Conservation (phyloP, 92 coral and sea anemone species). For the Heteractis magnifica region DNA sequence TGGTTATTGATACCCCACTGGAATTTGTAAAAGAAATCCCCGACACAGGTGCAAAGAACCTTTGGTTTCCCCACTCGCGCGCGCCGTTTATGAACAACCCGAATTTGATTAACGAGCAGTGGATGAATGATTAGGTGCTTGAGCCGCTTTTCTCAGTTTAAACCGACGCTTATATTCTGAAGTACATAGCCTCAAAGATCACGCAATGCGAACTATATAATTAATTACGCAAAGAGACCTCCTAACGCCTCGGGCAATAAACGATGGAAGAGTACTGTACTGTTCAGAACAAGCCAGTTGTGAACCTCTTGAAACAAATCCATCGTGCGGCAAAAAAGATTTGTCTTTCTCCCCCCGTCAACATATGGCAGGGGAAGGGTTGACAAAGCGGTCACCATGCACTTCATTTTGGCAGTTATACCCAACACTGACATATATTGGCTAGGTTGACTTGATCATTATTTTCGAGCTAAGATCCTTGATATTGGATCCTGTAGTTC, state of each 20-base stretch:
- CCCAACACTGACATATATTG: background rate
- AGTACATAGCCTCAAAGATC: background rate
- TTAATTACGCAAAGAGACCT: background rate
- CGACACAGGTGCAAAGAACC: no score
- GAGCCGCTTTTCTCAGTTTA: background rate
- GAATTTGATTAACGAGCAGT: background rate
- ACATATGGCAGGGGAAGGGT: no score
- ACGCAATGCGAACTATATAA: conserved; percentile 1
- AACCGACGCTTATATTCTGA: background rate
- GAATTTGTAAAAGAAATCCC: no score
- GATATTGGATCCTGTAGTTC: background rate
- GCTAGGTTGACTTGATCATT: background rate
- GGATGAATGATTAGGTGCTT: background rate
- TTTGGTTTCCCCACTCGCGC: background rate
- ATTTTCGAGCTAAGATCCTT: background rate
- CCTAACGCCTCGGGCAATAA: background rate
- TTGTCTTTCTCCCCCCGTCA: no score
- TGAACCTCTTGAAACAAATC: no score
- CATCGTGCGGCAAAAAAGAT: no score
- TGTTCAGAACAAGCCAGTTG: no score
- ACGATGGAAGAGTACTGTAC: background rate
- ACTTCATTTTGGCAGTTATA: background rate
- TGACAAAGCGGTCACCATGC: no score
- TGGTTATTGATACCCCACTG: no score
- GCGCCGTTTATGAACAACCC: background rate